Evolutionary conservation across 2,113 vertebrate genomes (phyloP).

Genomic region (Capreolus pygargus): DNA sequence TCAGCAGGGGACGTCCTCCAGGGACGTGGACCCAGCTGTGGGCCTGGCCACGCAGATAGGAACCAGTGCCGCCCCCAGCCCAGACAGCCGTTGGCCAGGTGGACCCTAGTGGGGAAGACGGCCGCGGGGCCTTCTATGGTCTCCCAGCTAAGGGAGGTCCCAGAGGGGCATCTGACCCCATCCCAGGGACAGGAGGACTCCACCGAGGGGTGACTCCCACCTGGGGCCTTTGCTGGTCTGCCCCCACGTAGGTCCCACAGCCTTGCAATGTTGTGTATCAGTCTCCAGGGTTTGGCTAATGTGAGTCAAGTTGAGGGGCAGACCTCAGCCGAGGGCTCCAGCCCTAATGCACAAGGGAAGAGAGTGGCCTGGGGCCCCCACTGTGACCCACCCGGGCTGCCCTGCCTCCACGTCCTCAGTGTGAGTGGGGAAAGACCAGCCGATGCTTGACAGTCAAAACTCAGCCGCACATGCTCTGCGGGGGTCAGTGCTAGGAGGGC

Average conservation of each 20-base stretch:
- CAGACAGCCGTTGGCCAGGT: background rate
- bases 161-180: background rate
- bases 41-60: rapidly evolving
- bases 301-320: background rate
- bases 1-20: background rate
- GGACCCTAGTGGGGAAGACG: background rate
- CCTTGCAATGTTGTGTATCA: rapidly evolving
- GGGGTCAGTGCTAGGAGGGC: background rate
- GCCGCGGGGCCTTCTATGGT: background rate
- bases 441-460: too few species aligned
- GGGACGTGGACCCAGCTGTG: background rate
- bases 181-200: background rate
- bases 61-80: background rate
- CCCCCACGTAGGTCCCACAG: background rate
- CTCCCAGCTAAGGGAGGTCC: background rate
- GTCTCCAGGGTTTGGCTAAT: background rate
- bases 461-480: rapidly evolving
- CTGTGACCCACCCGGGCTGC: background rate
- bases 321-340: background rate
- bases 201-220: background rate
- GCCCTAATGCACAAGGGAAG: background rate
- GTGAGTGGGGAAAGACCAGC: background rate
- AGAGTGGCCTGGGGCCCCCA: background rate
- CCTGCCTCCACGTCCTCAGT: background rate
- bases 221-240: background rate